Evolutionary conservation across 2,888 invertebrate species (phyloP).

Genomic region (Pseudanteris insignis): DNA sequence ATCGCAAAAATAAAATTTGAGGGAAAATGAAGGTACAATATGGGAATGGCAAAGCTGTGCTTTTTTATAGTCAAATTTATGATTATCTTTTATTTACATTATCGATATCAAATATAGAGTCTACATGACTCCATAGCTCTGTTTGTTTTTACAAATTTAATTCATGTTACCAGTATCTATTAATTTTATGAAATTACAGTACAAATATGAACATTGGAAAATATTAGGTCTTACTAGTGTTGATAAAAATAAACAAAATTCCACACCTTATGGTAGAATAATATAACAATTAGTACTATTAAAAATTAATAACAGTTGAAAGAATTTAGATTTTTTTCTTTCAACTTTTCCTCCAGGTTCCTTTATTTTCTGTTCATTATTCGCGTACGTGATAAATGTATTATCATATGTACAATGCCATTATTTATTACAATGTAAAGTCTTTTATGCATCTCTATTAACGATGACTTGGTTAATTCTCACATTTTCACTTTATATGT

Average conservation of each 20-base stretch:
- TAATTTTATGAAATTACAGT: conserved; percentile 12
- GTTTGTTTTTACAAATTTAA: conserved; percentile 32
- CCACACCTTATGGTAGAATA: conserved; percentile 34
- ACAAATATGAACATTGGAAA: conserved; percentile 36
- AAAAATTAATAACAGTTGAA: conserved; percentile 55
- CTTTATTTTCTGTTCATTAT: neutral
- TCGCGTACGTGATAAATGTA: conserved; percentile 53
- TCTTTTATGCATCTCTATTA: conserved; percentile 37
- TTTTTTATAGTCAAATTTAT: conserved; percentile 38
- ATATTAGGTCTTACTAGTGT: conserved; percentile 21
- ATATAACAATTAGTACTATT: conserved; percentile 43
- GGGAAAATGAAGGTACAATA: too few species aligned
- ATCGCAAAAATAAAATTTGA: too few species aligned
- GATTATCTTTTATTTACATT: conserved; percentile 44
- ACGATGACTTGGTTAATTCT: conserved; percentile 28
- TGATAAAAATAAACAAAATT: conserved; percentile 33
- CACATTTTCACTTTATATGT: conserved; percentile 20
- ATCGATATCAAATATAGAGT: conserved; percentile 39
- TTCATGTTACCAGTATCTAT: conserved; percentile 6
- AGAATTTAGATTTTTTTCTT: conserved; percentile 29
- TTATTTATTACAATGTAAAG: conserved; percentile 55
- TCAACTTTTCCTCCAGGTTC: neutral
- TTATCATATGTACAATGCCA: conserved; percentile 61
- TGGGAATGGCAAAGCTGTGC: too few species aligned
- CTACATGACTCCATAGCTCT: conserved; percentile 4